Evolutionary conservation across 2,113 vertebrate species (phyloP).

Genomic region (Colaptes auratus): DNA sequence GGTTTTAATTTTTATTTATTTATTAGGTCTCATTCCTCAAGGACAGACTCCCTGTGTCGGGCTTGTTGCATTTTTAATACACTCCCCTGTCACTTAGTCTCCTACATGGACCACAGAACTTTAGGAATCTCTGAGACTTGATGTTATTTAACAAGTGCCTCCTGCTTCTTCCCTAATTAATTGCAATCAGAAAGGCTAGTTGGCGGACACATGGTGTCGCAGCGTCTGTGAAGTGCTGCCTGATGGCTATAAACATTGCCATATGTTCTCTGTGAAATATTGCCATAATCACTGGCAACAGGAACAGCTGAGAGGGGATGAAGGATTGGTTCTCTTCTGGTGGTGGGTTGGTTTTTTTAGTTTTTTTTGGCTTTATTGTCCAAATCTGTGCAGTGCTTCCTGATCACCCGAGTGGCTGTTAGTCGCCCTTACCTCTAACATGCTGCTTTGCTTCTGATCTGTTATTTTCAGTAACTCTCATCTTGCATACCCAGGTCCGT

Average conservation of each 20-base stretch:
- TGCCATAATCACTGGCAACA: slow-evolving; percentile 71
- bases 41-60: background rate
- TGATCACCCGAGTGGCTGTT: slow-evolving; percentile 23
- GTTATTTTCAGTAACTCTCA: background rate
- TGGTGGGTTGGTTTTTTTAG: too few species aligned
- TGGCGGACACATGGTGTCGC: slow-evolving; percentile 78
- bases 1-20: background rate
- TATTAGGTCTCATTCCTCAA: slow-evolving; percentile 37
- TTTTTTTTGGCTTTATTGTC: slow-evolving; percentile 20
- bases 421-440: background rate
- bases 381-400: slow-evolving; percentile 28
- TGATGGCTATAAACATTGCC: slow-evolving; percentile 79
- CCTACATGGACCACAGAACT: slow-evolving; percentile 57
- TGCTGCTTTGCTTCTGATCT: background rate
- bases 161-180: slow-evolving; percentile 77
- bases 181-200: slow-evolving; percentile 79
- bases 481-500: background rate
- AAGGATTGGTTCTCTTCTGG: slow-evolving; percentile 33
- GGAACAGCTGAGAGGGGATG: slow-evolving; percentile 60
- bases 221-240: slow-evolving; percentile 76
- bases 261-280: slow-evolving; percentile 78
- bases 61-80: slow-evolving; percentile 45
- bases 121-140: slow-evolving; percentile 53
- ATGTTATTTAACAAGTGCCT: slow-evolving; percentile 69
- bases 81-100: slow-evolving; percentile 52